Conservation (phyloP, 2,797 vertebrate species). For the Pseudochromis fuscus region DNA sequence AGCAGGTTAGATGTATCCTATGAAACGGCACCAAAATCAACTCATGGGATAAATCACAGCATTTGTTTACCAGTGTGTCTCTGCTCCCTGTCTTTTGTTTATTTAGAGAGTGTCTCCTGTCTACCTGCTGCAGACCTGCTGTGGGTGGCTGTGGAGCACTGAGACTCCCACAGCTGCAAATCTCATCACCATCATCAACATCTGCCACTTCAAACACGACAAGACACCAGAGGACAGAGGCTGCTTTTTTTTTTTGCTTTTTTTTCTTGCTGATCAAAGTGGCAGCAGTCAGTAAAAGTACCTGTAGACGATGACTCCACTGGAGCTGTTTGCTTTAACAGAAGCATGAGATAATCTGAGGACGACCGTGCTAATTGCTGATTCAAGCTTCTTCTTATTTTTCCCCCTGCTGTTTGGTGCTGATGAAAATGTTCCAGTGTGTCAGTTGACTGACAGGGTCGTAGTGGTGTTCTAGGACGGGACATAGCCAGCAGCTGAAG, state of each 20-base stretch:
- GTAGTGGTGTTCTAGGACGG: slow-evolving; percentile 63
- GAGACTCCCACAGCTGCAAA: slow-evolving; percentile 60
- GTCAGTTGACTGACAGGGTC: slow-evolving; percentile 73
- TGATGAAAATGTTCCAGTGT: slow-evolving; percentile 62
- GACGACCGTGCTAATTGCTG: slow-evolving; percentile 45
- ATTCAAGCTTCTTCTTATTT: slow-evolving; percentile 51
- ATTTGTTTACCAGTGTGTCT: slow-evolving; percentile 49
- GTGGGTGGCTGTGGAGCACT: slow-evolving; percentile 50
- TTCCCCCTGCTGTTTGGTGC: slow-evolving; percentile 25
- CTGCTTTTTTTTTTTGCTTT: too few relatives aligned
- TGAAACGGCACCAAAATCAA: slow-evolving; percentile 21
- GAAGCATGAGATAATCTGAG: slow-evolving; percentile 69
- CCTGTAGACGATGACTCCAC: slow-evolving; percentile 60
- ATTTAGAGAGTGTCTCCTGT: slow-evolving; percentile 60
- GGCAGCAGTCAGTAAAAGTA: slow-evolving; percentile 38
- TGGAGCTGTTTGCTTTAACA: slow-evolving; percentile 45
- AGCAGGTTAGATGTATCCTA: slow-evolving; percentile 12
- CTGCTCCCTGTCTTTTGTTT: slow-evolving; percentile 40
- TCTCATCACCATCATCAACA: slow-evolving; percentile 50
- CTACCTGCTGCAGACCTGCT: slow-evolving; percentile 64
- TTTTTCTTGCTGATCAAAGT: slow-evolving; percentile 62
- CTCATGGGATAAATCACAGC: slow-evolving; percentile 40
- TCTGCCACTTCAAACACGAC: slow-evolving; percentile 68
- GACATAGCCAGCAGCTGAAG: slow-evolving; percentile 54
- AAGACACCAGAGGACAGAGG: slow-evolving; percentile 45